Percentiles rank a stretch among this genome's conserved stretches.
Evolutionary conservation across 2,888 invertebrate genomes (phyloP).

Genomic region (Aleiodes leptofemur): DNA sequence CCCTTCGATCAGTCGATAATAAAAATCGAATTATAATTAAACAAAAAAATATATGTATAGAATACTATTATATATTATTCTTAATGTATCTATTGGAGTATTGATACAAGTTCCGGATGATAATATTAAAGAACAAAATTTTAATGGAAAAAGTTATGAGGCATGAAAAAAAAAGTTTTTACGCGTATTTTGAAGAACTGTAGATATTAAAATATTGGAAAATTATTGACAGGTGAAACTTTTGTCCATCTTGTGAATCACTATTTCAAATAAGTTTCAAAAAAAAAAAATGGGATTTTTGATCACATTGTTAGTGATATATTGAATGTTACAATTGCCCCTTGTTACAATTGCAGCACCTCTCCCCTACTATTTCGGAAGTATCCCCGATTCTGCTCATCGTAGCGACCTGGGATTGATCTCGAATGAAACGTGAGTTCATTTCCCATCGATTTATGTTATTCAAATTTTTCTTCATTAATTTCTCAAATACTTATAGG

Average conservation of each 20-base stretch:
- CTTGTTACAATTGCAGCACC: slow-evolving; percentile 21
- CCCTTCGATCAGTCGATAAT: too few relatives aligned
- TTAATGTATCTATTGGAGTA: neutral
- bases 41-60: too few relatives aligned
- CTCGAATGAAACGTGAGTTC: too few relatives aligned
- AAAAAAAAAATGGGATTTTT: slow-evolving; percentile 3
- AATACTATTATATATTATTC: too few relatives aligned
- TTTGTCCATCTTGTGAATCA: neutral
- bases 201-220: neutral
- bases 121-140: slow-evolving; percentile 7
- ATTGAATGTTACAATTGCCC: slow-evolving; percentile 14
- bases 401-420: too few relatives aligned
- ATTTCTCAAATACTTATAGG: too few relatives aligned
- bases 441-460: too few relatives aligned
- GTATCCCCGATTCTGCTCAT: too few relatives aligned
- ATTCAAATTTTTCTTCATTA: too few relatives aligned
- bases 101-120: slow-evolving; percentile 7
- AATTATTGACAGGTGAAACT: too few relatives aligned
- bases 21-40: too few relatives aligned
- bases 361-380: neutral
- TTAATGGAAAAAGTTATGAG: slow-evolving; percentile 1
- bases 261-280: slow-evolving; percentile 12
- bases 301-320: neutral
- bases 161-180: slow-evolving; percentile 7
- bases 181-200: slow-evolving; percentile 20